Evolutionary conservation across 2,888 invertebrate species (phyloP), one percentile per base, ranked within the genome.

Genomic region (Lasioglossum oenotherae): DNA sequence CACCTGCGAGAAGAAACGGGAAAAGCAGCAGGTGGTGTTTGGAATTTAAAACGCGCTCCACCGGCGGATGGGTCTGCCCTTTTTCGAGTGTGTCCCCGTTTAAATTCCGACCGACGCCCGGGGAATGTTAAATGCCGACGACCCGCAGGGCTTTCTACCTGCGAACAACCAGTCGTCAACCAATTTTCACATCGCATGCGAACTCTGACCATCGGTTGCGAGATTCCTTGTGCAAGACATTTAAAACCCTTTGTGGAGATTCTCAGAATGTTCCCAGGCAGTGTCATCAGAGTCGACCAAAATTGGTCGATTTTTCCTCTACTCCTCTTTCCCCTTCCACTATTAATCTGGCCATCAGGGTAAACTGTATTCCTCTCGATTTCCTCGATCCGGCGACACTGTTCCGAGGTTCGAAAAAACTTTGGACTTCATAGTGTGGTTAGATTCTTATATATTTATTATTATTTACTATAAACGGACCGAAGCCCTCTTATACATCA

Each of bases 11-110:
- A 81, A 75, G 75, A 81, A 81, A 85, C 81, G 79, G 71, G 74
- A 77, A 80, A 84, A 81, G 81, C 86, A 85, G 86, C 86, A 86
- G 86, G 86, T 86, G 86, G 79, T 46, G 77, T 74, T 78, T 64
- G 81, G 86, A 85, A 85, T 85, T 81, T 86, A 81, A 81, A 86
- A 57, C 41, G 44, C 76, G 41, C 41, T 38, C 76, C 35, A 31
- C 69, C n/a, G 41, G 8, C n/a, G 64, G 57, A 81, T 31, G 16
- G 35, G 35, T 27, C 31, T 38, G 75, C 44, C 80, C 74, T 69
- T 83, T 67, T 69, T 83, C 46, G 49, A 76, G 85, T 35, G 4
- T 69, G 8, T 69, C 27, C 27, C 38, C 44, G 74, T 49, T 74
- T 49, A 44, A 78, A 75, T 86, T 78, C 78, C 71, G 46, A 46